phyloP scores from a whole-genome alignment of 1,140 invertebrate genomes.

The Drosophila pectinifera region DNA sequence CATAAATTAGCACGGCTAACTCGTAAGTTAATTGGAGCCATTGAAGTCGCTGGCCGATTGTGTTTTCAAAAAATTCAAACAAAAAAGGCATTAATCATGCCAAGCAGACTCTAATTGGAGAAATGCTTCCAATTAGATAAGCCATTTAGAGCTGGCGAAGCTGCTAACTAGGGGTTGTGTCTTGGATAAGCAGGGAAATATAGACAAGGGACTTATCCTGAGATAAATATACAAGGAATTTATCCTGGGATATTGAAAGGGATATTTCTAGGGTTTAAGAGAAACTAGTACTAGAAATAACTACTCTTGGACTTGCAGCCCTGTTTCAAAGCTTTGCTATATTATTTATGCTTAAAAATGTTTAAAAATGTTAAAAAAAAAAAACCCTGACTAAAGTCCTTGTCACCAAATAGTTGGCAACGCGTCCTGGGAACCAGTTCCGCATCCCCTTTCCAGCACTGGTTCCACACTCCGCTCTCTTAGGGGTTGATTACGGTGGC shows the following conservation, averaged over 20 bases:
- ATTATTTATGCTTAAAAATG: not conserved
- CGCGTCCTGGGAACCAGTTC: slow-evolving; percentile 29
- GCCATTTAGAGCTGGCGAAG: not conserved
- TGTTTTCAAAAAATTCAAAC: slow-evolving; percentile 5
- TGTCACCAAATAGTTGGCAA: slow-evolving; percentile 46
- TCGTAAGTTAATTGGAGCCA: slow-evolving; percentile 47
- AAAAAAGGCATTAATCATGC: slow-evolving; percentile 37
- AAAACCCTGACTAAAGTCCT: not conserved
- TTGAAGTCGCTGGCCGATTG: slow-evolving; percentile 16
- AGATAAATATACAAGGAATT: not conserved
- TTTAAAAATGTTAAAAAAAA: not conserved
- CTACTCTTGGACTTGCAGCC: too few relatives aligned
- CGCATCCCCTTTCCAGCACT: slow-evolving; percentile 16
- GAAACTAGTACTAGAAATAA: not conserved
- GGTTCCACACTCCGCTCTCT: slow-evolving; percentile 17
- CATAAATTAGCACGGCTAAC: slow-evolving; percentile 34
- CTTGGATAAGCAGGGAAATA: not conserved
- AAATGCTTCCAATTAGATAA: slow-evolving; percentile 31
- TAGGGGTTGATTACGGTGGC: slow-evolving; percentile 41
- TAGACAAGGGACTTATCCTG: not conserved
- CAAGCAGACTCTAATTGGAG: slow-evolving; percentile 35
- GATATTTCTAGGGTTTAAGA: not conserved
- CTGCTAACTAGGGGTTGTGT: not conserved
- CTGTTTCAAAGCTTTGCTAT: too few relatives aligned
- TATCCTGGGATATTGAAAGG: not conserved